Base-by-base conservation (phyloP, 1,140 invertebrate genomes). In the Notospermus geniculatus region DNA sequence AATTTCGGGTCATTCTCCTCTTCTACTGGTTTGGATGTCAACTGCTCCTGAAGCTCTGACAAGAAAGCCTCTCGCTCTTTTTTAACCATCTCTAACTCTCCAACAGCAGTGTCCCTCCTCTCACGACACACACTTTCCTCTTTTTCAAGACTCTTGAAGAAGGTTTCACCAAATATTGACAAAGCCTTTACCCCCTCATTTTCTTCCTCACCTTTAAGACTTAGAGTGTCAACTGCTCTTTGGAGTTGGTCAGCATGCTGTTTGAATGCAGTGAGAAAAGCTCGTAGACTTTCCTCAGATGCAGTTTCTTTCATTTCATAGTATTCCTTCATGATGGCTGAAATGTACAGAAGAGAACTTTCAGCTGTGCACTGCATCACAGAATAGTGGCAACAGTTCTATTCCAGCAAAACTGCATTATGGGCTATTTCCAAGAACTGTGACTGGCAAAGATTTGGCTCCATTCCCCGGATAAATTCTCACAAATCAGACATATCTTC, bases 231-330 rank as follows among this genome's bases (percentile, higher is more conserved):
- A 36, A 50, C n/a, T 23, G 46, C 46, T 23, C 5, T 23, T n/a
- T 19, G 25, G 65, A 74, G 68, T 61, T 71, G 59, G 15, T 70
- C 66, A 27, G 63, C 63, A 15, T 68, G 62, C 15, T 68, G 57
- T 59, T 73, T 71, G 59, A 75, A 75, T 25, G 57, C 57, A 23
- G 63, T 56, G 27, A 75, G 58, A 55, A 75, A 75, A 2, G 54
- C 45, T 45, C 65, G 64, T 13, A 75, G 57, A 13, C 63, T 63
- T 2, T 67, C 59, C 41, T 75, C 73, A 45, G 61, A 64, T 52
- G 68, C 65, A 29, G 70, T 60, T 15, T 57, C 57, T 56, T 67
- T 72, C 19, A 76, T 57, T 11, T 58, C 55, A 13, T 2, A 53
- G 59, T 53, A 54, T 60, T 54, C n/a, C 46, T 60, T 27, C 19